Evolutionary conservation across 1,140 invertebrate genomes (phyloP).

Genomic region (Diabrotica undecimpunctata): DNA sequence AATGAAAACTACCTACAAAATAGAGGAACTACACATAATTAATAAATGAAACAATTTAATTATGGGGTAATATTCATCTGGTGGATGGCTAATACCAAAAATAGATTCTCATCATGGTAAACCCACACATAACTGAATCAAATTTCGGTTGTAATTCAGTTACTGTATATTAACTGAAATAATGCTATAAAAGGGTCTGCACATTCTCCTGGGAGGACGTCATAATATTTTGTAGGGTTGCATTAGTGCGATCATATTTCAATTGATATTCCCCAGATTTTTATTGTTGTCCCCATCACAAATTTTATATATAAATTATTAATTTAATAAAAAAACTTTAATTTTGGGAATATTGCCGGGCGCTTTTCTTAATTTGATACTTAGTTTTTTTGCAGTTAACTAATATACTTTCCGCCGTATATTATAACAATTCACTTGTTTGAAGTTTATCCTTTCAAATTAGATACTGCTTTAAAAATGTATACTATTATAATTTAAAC

Average conservation of each 20-base stretch:
- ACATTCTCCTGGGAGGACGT: conserved; percentile 20
- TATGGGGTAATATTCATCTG: conserved; percentile 19
- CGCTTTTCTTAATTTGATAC: no score
- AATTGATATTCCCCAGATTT: conserved; percentile 10
- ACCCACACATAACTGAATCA: conserved; percentile 29
- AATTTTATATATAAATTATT: no score
- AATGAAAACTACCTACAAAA: no score
- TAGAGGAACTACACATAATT: background rate
- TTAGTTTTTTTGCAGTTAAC: no score
- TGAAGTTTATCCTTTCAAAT: no score
- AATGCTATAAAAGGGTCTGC: conserved; percentile 30
- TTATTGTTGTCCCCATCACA: background rate
- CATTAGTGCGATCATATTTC: conserved; percentile 4
- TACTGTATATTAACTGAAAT: conserved; percentile 31
- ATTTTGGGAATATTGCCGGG: no score
- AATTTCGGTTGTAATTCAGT: conserved; percentile 33
- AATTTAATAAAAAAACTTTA: no score
- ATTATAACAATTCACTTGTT: no score
- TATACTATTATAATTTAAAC: no score
- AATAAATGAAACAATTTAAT: conserved; percentile 16
- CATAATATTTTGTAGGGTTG: conserved; percentile 13
- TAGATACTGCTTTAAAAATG: no score
- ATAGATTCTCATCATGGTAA: conserved; percentile 32
- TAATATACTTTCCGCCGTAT: no score
- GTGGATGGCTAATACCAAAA: conserved; percentile 22